Evolutionary conservation across 2,797 vertebrate species (phyloP).

Genomic region (Picus viridis): DNA sequence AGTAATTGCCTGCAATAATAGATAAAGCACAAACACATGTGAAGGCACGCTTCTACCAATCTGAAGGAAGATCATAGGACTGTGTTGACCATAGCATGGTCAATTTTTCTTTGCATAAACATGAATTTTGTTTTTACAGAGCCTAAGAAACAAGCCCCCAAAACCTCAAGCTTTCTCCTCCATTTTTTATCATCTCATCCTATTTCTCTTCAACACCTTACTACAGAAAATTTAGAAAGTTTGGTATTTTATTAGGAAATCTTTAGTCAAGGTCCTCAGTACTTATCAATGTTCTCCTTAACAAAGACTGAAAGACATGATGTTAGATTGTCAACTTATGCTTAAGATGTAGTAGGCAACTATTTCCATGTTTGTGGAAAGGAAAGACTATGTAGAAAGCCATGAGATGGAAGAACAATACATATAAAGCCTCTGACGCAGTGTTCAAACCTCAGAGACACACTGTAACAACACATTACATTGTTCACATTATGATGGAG

Average conservation of each 20-base stretch:
- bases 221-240: background rate
- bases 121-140: background rate
- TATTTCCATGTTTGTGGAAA: background rate
- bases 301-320: background rate
- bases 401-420: background rate
- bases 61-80: background rate
- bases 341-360: background rate
- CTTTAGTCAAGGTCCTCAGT: background rate
- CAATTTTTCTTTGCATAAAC: background rate
- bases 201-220: background rate
- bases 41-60: background rate
- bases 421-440: background rate
- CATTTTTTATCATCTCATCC: background rate
- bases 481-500: background rate
- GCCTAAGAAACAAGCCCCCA: no score
- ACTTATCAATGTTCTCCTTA: background rate
- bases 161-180: background rate
- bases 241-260: no score
- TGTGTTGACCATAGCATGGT: fast-evolving
- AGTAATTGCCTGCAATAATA: background rate
- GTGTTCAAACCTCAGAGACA: background rate
- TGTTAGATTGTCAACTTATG: background rate
- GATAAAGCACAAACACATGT: background rate
- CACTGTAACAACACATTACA: background rate
- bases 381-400: background rate